phyloP scores from a whole-genome alignment of 2,797 vertebrate genomes.

The Coluber constrictor region DNA sequence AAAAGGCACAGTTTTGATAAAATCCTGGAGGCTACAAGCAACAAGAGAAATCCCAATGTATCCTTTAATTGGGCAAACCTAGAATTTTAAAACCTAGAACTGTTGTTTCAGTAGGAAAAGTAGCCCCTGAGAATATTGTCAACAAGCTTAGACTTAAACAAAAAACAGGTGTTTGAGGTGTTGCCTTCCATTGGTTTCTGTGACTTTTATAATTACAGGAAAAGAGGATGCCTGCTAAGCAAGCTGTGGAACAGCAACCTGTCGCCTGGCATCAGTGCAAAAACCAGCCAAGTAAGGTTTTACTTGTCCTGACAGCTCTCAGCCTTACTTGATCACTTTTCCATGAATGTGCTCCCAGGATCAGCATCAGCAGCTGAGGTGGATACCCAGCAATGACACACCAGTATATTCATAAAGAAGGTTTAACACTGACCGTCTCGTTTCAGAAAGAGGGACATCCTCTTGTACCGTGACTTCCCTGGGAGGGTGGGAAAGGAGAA shows the following conservation, averaged over 20 bases:
- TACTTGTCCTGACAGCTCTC: not conserved
- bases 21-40: not conserved
- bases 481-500: not conserved
- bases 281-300: not conserved
- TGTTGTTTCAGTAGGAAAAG: not conserved
- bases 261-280: not conserved
- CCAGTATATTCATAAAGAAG: not conserved
- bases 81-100: not conserved
- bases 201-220: not conserved
- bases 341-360: not conserved
- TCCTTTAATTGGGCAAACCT: not conserved
- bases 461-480: slow-evolving; percentile 3
- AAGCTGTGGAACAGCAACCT: not conserved
- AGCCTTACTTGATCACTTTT: too few relatives aligned
- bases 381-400: not conserved
- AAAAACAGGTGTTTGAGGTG: not conserved
- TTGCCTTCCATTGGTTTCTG: not conserved
- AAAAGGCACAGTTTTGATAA: not conserved
- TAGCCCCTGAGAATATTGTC: not conserved
- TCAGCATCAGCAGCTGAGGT: not conserved
- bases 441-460: not conserved
- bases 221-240: not conserved
- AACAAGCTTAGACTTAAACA: not conserved
- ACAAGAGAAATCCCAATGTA: not conserved
- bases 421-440: slow-evolving; percentile 18